These are phyloP conservation scores for Halichondria panicea DNA, from an alignment of 37 sponge, comb jelly and placozoan species.

Conservation along the genomic window DNA sequence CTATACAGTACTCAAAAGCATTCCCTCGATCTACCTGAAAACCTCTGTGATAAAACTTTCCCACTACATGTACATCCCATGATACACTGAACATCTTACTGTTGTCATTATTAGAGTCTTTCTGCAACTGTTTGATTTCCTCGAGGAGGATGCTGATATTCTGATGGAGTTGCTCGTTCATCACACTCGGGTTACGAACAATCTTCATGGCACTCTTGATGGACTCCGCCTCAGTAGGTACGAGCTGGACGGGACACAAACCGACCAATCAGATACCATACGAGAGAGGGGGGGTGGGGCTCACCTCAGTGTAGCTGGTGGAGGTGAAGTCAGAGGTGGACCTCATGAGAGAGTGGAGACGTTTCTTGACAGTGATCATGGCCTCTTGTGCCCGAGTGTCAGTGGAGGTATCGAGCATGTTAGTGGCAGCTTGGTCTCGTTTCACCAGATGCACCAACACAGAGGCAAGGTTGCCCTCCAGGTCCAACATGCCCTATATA, in stretches of 20 bases:
- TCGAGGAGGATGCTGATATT: conserved; percentile 21
- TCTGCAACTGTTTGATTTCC: conserved; percentile 19
- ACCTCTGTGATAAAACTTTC: too few species aligned
- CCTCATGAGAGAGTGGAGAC: conserved; percentile 48
- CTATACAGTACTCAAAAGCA: too few species aligned
- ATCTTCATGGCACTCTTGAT: conserved; percentile 58
- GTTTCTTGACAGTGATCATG: conserved; percentile 60
- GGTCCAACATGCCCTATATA: conserved; percentile 84
- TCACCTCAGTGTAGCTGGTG: conserved; percentile 26
- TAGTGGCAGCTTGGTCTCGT: conserved; percentile 82
- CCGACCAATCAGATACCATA: not conserved
- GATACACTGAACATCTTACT: too few species aligned
- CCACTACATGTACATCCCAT: too few species aligned
- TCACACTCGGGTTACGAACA: conserved; percentile 64
- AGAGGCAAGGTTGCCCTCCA: conserved; percentile 89
- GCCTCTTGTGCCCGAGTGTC: conserved; percentile 56
- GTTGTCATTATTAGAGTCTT: too few species aligned
- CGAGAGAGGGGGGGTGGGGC: not conserved
- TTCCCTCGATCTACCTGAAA: too few species aligned
- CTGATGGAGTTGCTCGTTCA: conserved; percentile 52
- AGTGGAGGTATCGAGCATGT: conserved; percentile 81
- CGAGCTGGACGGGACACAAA: conserved; percentile 49
- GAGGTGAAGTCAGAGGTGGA: conserved; percentile 37
- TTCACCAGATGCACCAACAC: conserved; percentile 87
- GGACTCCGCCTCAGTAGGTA: conserved; percentile 63